Conservation (phyloP, 2,797 vertebrate genomes). For the Pseudochirops corinnae region DNA sequence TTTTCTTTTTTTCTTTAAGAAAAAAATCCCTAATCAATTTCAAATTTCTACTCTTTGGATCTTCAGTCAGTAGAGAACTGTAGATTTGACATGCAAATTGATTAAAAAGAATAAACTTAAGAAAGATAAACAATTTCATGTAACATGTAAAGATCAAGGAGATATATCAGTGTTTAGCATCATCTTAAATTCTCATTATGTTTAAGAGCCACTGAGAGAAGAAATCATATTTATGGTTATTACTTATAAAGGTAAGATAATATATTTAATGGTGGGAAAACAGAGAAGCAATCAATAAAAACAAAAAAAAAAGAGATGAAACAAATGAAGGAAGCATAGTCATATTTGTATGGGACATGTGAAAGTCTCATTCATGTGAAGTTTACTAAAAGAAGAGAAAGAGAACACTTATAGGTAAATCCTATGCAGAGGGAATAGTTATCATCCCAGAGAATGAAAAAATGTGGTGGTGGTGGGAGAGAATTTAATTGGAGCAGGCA, state of each 20-base stretch:
- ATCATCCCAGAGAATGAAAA: not conserved
- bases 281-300: not conserved
- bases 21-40: not conserved
- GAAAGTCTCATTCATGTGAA: not conserved
- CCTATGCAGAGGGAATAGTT: not conserved
- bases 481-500: not conserved
- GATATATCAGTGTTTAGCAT: not conserved
- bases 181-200: not conserved
- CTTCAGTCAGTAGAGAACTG: not conserved
- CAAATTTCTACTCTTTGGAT: not conserved
- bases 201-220: not conserved
- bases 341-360: not conserved
- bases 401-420: not conserved
- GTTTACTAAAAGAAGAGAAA: no score
- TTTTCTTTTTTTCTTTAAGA: not conserved
- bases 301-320: not conserved
- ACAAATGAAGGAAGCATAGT: not conserved
- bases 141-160: not conserved
- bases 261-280: not conserved
- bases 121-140: not conserved
- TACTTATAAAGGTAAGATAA: not conserved
- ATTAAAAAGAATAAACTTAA: not conserved
- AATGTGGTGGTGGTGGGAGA: not conserved
- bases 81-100: not conserved
- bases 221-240: not conserved